Base-by-base conservation (phyloP, 23 tunicate genomes). In the Trididemnum nubilum region DNA sequence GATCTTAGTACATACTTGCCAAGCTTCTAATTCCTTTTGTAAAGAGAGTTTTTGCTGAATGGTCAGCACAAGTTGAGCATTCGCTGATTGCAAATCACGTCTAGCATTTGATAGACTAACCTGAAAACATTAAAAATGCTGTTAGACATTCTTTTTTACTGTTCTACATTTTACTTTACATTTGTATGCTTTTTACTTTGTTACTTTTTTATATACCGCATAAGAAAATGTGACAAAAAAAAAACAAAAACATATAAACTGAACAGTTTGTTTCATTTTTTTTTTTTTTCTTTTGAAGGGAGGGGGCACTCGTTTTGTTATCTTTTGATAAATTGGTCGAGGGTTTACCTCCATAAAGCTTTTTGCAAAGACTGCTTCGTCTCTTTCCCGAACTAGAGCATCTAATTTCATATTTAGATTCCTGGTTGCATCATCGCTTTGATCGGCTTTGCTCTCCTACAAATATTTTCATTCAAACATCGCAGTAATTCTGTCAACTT, bases 21-120 rank as follows among this genome's bases (percentile, higher is more conserved):
- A 86, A 35, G 91, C 91, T 80, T 86, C 91, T 24, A 86, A 26
- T 51, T 86, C 91, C 22, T 71, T 81, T 80, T 86, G 91, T 44
- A 71, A 86, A 1, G 58, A 29, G 18, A 86, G 50, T 72, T 81
- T 86, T 72, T 86, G 91, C 66, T 81, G 85, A 81, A 86, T 86
- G 12, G 91, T 65, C 72, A 60, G 80, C 29, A 86, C 25, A 32
- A 86, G 67, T 72, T 86, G 86, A 81, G 78, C 72, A 74, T 86
- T 86, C 7, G 60, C 91, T 2, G 85, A 44, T 78, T 84, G 81
- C 39, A 86, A 52, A 54, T 86, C 91, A 35, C 65, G 33, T 37
- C 72, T 86, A 0, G 91, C 86, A 21, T 54, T 71, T 2, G 85
- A 77, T 31, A 86, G 38, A 26, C 73, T 81, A 4, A 86, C 64